These are phyloP conservation scores for Virgularia gustaviana DNA, from an alignment of 92 coral and sea anemone species.

Conservation along the genomic window DNA sequence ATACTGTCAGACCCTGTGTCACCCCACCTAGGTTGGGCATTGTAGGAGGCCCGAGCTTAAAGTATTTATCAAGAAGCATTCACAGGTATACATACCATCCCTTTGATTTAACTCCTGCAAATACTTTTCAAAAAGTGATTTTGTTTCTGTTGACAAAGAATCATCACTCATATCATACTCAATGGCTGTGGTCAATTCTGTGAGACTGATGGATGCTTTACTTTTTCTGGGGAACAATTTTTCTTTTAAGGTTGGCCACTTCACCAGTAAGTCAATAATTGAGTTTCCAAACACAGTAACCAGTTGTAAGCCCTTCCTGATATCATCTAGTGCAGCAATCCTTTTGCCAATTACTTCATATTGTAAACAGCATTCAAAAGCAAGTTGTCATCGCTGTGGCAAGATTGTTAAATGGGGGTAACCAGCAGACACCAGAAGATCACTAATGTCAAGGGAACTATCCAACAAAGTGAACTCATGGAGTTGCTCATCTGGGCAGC, in stretches of 20 bases:
- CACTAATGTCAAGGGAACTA: constrained; percentile 22
- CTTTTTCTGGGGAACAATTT: constrained; percentile 32
- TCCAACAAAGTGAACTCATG: not conserved
- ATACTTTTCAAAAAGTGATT: constrained; percentile 29
- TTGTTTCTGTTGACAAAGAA: constrained; percentile 1
- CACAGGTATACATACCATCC: constrained; percentile 10
- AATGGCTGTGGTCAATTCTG: not conserved
- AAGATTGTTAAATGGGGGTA: constrained; percentile 40
- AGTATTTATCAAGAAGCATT: constrained; percentile 16
- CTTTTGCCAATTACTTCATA: constrained; percentile 44
- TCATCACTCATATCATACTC: not conserved
- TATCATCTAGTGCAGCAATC: constrained; percentile 40
- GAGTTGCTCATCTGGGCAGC: constrained; percentile 6
- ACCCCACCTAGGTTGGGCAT: too few species aligned
- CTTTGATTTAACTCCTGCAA: constrained; percentile 28
- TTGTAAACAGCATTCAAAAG: constrained; percentile 39
- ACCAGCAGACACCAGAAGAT: constrained; percentile 40
- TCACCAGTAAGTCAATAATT: constrained; percentile 28
- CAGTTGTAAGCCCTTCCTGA: constrained; percentile 39
- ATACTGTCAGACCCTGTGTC: not conserved
- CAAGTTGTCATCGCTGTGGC: constrained; percentile 16
- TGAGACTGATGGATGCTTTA: not conserved
- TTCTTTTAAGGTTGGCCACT: constrained; percentile 13
- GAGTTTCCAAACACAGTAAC: constrained; percentile 39
- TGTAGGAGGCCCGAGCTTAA: too few species aligned